Evolutionary conservation across 2,113 vertebrate genomes (phyloP).

Genomic region (Anser brachyrhynchus): DNA sequence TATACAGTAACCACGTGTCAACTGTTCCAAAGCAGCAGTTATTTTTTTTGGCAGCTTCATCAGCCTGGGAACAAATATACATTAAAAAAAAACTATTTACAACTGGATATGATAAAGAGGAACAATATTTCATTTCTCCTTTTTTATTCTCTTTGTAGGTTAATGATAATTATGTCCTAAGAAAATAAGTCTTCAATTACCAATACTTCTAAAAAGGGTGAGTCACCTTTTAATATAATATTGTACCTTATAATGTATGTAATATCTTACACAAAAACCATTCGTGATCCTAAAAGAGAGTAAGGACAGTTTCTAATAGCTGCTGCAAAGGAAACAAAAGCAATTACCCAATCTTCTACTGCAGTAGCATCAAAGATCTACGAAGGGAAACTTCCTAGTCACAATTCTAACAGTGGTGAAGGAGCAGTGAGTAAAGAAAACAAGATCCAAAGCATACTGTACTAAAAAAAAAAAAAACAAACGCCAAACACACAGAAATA

Average conservation of each 20-base stretch:
- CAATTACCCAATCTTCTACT: background rate
- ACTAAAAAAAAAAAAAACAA: background rate
- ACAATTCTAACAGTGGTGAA: background rate
- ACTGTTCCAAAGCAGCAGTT: constrained; percentile 95
- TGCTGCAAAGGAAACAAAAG: background rate
- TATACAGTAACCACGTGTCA: constrained; percentile 93
- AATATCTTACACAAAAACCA: background rate
- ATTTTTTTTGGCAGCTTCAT: constrained; percentile 80
- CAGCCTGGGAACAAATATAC: constrained; percentile 77
- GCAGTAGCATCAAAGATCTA: background rate
- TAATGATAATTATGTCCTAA: background rate
- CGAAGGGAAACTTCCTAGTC: background rate
- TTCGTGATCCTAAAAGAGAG: background rate
- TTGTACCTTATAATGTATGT: background rate
- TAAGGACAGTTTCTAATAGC: background rate
- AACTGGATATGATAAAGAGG: background rate
- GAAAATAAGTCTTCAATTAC: background rate
- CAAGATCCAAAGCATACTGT: background rate
- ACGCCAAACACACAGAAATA: background rate
- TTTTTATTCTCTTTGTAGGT: background rate
- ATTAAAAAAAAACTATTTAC: background rate
- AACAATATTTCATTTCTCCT: background rate
- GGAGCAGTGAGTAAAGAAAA: background rate
- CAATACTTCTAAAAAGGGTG: accelerated
- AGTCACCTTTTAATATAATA: background rate